Percentiles rank a stretch among this genome's conserved stretches.
phyloP scores from a whole-genome alignment of 2,888 invertebrate genomes.

The Mythimna ferrago region DNA sequence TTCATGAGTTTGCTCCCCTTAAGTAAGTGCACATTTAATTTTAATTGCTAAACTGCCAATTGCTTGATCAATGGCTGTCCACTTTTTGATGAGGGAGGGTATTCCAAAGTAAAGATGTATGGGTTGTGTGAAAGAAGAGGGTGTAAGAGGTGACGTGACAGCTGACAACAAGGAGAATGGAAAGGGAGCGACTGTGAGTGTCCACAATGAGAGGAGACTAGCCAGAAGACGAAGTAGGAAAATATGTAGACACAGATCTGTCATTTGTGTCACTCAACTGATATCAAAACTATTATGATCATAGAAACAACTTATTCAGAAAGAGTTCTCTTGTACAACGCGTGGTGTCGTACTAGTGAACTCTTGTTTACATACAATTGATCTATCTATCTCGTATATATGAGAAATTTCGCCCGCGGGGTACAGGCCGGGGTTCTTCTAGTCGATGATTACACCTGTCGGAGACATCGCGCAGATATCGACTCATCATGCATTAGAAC shows the following conservation, averaged over 20 bases:
- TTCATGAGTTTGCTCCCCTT: background rate
- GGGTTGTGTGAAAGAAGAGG: background rate
- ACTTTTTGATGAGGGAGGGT: background rate
- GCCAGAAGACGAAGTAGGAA: too few relatives aligned
- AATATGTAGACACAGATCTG: background rate
- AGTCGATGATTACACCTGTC: background rate
- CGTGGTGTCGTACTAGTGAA: too few relatives aligned
- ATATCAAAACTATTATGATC: background rate
- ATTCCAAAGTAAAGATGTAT: too few relatives aligned
- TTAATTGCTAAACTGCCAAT: background rate
- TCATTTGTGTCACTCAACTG: background rate
- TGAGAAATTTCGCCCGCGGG: background rate
- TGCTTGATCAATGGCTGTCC: background rate
- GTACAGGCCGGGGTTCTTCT: background rate
- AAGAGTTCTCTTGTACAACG: background rate
- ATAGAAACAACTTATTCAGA: background rate
- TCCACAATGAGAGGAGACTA: too few relatives aligned
- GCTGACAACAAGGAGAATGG: background rate
- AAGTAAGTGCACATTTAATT: background rate
- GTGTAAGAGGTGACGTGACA: background rate
- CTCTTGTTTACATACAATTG: background rate
- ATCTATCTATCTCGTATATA: background rate
- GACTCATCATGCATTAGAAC: background rate
- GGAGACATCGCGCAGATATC: background rate
- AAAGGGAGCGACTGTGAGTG: too few relatives aligned